phyloP scores from a whole-genome alignment of 2,113 vertebrate species.

The Erinaceus europaeus region DNA sequence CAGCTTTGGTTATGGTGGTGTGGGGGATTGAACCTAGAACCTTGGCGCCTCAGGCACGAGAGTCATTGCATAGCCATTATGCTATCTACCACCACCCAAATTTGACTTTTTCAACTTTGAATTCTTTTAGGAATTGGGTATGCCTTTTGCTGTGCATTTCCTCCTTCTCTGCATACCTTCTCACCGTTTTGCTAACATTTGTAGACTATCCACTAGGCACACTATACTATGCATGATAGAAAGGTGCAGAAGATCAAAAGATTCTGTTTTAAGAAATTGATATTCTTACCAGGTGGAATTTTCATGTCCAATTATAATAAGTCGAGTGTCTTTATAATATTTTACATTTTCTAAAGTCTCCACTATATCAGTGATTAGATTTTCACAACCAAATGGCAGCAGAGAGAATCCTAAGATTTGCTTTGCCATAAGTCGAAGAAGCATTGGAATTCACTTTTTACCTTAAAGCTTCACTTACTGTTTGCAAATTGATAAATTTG shows the following conservation, averaged over 20 bases:
- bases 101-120: conserved; percentile 37
- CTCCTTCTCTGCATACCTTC: too few relatives aligned
- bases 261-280: not conserved
- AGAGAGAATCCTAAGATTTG: not conserved
- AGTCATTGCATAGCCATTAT: too few relatives aligned
- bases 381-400: not conserved
- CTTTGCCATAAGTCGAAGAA: not conserved
- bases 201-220: conserved; percentile 22
- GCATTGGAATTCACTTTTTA: not conserved
- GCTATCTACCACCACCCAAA: too few relatives aligned
- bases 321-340: not conserved
- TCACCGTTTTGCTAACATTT: conserved; percentile 42
- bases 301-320: not conserved
- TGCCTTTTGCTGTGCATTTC: not conserved
- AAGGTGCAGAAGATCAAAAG: conserved; percentile 2
- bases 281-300: conserved; percentile 7
- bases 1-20: too few relatives aligned
- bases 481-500: not conserved
- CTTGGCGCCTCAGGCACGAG: too few relatives aligned
- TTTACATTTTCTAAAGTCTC: conserved; percentile 10
- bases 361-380: not conserved
- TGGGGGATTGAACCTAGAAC: too few relatives aligned
- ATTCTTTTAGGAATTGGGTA: conserved; percentile 30
- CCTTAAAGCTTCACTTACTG: not conserved
- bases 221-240: not conserved